Evolutionary conservation across 2,797 vertebrate species (phyloP).

Genomic region (Artibeus lituratus): DNA sequence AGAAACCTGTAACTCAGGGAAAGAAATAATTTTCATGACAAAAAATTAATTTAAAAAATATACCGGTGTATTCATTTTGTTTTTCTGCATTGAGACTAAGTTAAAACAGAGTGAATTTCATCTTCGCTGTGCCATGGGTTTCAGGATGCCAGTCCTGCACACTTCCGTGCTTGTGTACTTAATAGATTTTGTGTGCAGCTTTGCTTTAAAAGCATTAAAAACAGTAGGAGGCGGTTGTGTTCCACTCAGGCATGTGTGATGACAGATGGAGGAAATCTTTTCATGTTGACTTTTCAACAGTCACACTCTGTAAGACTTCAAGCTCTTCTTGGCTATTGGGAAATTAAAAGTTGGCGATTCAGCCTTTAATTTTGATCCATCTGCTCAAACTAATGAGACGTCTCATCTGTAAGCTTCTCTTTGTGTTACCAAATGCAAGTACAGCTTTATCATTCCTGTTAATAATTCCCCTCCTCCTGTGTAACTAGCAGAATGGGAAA

Average conservation of each 20-base stretch:
- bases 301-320: slow-evolving; percentile 84
- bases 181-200: slow-evolving; percentile 73
- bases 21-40: background rate
- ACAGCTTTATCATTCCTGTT: slow-evolving; percentile 80
- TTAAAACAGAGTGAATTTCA: slow-evolving; percentile 34
- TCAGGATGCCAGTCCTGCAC: slow-evolving; percentile 60
- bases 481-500: slow-evolving; percentile 76
- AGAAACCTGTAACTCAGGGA: background rate
- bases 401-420: slow-evolving; percentile 86
- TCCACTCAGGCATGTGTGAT: slow-evolving; percentile 82
- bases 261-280: slow-evolving; percentile 87
- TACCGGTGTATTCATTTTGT: background rate
- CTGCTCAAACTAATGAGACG: slow-evolving; percentile 90
- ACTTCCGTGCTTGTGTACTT: slow-evolving; percentile 65
- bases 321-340: slow-evolving; percentile 86
- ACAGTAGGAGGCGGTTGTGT: slow-evolving; percentile 81
- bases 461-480: slow-evolving; percentile 75
- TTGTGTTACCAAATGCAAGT: slow-evolving; percentile 84
- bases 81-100: slow-evolving; percentile 25
- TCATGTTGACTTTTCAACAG: slow-evolving; percentile 85
- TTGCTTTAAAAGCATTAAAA: slow-evolving; percentile 75
- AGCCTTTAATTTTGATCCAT: slow-evolving; percentile 92
- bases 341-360: slow-evolving; percentile 90
- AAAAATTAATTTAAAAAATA: slow-evolving; percentile 33
- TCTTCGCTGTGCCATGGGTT: slow-evolving; percentile 30